phyloP scores from a whole-genome alignment of 2,113 vertebrate species.

The Scortum barcoo region DNA sequence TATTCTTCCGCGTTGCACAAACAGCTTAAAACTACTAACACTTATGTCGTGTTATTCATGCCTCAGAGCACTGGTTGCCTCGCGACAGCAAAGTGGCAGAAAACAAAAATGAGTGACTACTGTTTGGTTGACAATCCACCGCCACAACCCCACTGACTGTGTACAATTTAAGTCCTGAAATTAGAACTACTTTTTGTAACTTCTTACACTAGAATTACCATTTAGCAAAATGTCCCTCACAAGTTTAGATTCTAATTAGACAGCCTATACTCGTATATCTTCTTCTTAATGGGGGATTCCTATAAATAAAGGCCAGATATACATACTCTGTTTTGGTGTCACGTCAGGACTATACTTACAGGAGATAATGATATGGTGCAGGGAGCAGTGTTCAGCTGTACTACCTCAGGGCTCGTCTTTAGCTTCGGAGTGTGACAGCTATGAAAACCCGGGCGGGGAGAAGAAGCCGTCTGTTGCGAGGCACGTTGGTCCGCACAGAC shows the following conservation, averaged over 20 bases:
- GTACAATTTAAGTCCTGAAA: conserved; percentile 75
- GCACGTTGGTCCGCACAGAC: conserved; percentile 32
- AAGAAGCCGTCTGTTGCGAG: conserved; percentile 18
- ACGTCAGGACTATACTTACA: conserved; percentile 79
- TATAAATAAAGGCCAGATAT: conserved; percentile 79
- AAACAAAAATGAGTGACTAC: not conserved
- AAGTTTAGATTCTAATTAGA: conserved; percentile 79
- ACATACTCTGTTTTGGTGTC: conserved; percentile 72
- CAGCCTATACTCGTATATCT: conserved; percentile 74
- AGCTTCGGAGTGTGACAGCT: conserved; percentile 64
- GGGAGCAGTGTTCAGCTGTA: conserved; percentile 60
- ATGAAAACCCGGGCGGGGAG: conserved; percentile 50
- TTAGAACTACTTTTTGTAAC: conserved; percentile 62
- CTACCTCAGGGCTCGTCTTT: conserved; percentile 65
- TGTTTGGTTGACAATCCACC: conserved; percentile 28
- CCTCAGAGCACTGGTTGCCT: not conserved
- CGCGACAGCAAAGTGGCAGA: not conserved
- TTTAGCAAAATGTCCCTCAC: conserved; percentile 63
- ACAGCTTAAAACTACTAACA: too few relatives aligned
- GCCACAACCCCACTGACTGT: conserved; percentile 42
- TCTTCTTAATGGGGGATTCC: conserved; percentile 75
- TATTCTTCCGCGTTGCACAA: too few relatives aligned
- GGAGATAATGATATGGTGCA: conserved; percentile 77
- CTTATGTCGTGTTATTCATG: too few relatives aligned
- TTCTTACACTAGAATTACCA: conserved; percentile 73